These are phyloP conservation scores for Camponotus fellah DNA, from an alignment of 2,888 invertebrate genomes.

Conservation along the genomic window DNA sequence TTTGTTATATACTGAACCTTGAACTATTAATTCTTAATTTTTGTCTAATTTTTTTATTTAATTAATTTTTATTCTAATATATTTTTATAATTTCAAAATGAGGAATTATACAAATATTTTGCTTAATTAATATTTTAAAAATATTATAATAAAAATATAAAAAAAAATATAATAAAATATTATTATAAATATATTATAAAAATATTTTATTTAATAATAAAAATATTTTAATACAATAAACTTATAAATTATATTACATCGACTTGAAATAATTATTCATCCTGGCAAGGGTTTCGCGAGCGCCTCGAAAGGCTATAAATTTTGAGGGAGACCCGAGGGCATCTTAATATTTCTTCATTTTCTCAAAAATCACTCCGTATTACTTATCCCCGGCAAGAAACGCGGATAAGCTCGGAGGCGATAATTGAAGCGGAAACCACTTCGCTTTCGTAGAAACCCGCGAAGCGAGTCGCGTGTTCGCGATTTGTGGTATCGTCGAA, in stretches of 20 bases:
- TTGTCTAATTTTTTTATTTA: too few species aligned
- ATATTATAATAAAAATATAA: too few species aligned
- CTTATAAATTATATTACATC: too few species aligned
- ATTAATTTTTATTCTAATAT: not conserved
- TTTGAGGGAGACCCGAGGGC: not conserved
- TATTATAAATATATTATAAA: not conserved
- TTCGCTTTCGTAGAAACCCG: constrained; percentile 35
- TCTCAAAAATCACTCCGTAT: not conserved
- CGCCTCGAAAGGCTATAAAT: not conserved
- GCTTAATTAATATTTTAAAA: too few species aligned
- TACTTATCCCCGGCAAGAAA: not conserved
- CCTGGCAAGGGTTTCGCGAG: not conserved
- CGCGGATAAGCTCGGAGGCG: constrained; percentile 17
- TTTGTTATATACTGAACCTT: too few species aligned
- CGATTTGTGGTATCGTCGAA: constrained; percentile 46
- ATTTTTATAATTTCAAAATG: not conserved
- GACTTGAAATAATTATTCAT: not conserved
- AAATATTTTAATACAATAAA: too few species aligned
- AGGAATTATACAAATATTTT: not conserved
- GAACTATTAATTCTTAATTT: too few species aligned
- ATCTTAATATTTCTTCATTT: not conserved
- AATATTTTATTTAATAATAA: not conserved
- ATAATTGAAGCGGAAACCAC: constrained; percentile 45
- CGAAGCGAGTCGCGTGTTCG: constrained; percentile 50
- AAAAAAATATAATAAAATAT: too few species aligned